A percentile compares a stretch with the other conserved stretches of the same genome.
Evolutionary conservation across 2,113 vertebrate species (phyloP).

Genomic region (Pampusana beccarii): DNA sequence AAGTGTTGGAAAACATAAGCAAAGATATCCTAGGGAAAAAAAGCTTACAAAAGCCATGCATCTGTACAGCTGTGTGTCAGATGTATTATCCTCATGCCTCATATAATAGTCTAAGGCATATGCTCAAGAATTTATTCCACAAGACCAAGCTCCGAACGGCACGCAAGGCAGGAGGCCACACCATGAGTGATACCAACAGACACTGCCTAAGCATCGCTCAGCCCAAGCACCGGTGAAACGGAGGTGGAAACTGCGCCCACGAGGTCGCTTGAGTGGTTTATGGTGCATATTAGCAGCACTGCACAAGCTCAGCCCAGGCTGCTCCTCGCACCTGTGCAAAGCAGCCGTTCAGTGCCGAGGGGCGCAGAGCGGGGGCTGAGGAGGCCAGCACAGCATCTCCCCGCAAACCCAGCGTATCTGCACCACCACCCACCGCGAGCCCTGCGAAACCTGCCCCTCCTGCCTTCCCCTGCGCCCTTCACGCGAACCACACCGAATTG

Average conservation of each 20-base stretch:
- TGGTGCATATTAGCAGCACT: neutral
- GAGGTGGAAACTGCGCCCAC: neutral
- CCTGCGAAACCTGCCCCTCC: neutral
- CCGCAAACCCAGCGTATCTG: neutral
- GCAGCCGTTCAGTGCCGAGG: neutral
- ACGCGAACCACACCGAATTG: neutral
- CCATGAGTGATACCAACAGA: neutral
- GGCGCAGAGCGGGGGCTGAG: neutral
- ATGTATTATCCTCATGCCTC: neutral
- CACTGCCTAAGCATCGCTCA: neutral
- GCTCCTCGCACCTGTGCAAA: neutral
- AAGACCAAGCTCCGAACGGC: neutral
- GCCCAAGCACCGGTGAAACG: neutral
- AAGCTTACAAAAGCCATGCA: neutral
- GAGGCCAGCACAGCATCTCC: neutral
- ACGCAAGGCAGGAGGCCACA: neutral
- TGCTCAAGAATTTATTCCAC: neutral
- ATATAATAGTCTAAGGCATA: neutral
- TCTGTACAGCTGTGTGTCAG: neutral
- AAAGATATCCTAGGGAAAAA: neutral
- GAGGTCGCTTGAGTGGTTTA: neutral
- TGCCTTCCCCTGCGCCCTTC: neutral
- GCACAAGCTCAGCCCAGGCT: neutral
- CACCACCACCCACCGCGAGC: neutral
- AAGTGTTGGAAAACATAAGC: neutral